A percentile compares a stretch with the other conserved stretches of the same genome.
Evolutionary conservation across 2,113 vertebrate species (phyloP).

Genomic region (Peromyscus leucopus): DNA sequence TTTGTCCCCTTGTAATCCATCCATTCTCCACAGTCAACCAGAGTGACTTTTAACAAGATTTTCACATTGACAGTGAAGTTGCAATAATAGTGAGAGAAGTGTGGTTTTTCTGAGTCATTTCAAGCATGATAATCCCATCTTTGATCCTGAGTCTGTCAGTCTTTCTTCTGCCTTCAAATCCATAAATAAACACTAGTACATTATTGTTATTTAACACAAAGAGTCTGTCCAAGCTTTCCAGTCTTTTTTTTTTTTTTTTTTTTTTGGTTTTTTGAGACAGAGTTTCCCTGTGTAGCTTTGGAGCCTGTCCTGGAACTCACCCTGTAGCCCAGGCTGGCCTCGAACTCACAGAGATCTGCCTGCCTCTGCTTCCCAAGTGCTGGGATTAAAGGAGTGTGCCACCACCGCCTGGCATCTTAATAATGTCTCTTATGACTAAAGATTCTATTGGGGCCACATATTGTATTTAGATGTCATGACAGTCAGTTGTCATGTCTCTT

Average conservation of each 20-base stretch:
- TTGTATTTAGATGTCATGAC: neutral
- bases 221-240: neutral
- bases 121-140: neutral
- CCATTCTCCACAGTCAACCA: neutral
- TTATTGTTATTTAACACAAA: neutral
- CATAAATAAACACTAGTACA: neutral
- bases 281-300: too few species aligned
- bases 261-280: too few species aligned
- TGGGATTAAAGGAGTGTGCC: too few species aligned
- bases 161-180: neutral
- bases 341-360: too few species aligned
- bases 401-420: neutral
- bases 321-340: too few species aligned
- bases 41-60: neutral
- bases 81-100: neutral
- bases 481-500: neutral
- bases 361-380: too few species aligned
- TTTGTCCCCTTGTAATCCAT: neutral
- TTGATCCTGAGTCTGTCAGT: neutral
- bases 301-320: too few species aligned
- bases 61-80: neutral
- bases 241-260: neutral
- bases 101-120: neutral
- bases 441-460: neutral
- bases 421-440: neutral